Evolutionary conservation across 1,140 invertebrate species (phyloP).

Genomic region (Drosophila triauraria): DNA sequence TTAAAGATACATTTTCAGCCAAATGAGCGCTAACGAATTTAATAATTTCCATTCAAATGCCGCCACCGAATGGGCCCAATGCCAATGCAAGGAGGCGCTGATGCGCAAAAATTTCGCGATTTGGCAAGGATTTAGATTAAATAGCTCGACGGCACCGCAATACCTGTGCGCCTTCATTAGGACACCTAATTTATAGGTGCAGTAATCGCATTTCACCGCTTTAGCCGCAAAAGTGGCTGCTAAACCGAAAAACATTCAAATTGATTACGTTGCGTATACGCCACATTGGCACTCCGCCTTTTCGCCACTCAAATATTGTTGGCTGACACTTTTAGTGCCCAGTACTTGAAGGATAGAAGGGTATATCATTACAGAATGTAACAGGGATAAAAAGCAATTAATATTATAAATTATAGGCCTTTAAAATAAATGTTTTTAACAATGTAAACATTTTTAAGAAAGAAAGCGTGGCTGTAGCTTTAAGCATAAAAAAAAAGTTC

Average conservation of each 20-base stretch:
- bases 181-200: slow-evolving; percentile 39
- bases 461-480: too few species aligned
- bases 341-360: not conserved
- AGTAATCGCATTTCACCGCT: slow-evolving; percentile 41
- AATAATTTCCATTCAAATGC: slow-evolving; percentile 47
- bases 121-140: slow-evolving; percentile 28
- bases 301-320: slow-evolving; percentile 44
- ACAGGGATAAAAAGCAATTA: not conserved
- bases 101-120: slow-evolving; percentile 39
- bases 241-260: slow-evolving; percentile 62
- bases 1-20: slow-evolving; percentile 59
- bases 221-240: slow-evolving; percentile 52
- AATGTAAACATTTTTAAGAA: not conserved
- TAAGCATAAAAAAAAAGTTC: too few species aligned
- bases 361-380: not conserved
- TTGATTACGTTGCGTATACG: slow-evolving; percentile 77
- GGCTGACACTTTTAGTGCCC: slow-evolving; percentile 16
- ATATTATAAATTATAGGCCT: not conserved
- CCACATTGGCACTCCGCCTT: slow-evolving; percentile 55
- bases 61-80: slow-evolving; percentile 14
- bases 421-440: not conserved
- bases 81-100: slow-evolving; percentile 18
- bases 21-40: slow-evolving; percentile 56
- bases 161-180: slow-evolving; percentile 30
- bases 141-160: slow-evolving; percentile 24